Evolutionary conservation across 2,113 vertebrate genomes (phyloP).

Genomic region (Ptyas mucosa): DNA sequence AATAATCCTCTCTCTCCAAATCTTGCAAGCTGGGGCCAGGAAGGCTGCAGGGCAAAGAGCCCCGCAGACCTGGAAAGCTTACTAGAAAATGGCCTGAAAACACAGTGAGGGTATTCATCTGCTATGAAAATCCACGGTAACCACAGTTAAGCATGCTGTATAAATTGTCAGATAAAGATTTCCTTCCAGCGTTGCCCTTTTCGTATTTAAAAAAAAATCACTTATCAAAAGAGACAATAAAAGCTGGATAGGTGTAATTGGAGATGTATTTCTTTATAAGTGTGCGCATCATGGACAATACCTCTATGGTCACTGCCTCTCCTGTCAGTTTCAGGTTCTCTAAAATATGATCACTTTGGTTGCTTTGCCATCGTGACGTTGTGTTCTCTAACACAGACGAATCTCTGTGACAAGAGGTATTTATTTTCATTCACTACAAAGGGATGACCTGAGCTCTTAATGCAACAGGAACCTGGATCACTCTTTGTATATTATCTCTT

Average conservation of each 20-base stretch:
- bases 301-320: not conserved
- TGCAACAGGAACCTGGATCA: not conserved
- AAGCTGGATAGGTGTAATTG: constrained; percentile 56
- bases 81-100: not conserved
- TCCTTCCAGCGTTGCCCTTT: constrained; percentile 58
- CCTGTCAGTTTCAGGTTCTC: constrained; percentile 25
- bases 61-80: not conserved
- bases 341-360: constrained; percentile 10
- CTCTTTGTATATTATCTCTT: not conserved
- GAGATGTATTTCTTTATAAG: constrained; percentile 45
- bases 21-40: not conserved
- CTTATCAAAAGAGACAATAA: constrained; percentile 63
- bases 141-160: constrained; percentile 38
- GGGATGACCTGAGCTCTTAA: not conserved
- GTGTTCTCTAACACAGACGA: not conserved
- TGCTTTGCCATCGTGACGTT: constrained; percentile 2
- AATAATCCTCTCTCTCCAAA: not conserved
- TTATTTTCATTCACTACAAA: not conserved
- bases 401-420: not conserved
- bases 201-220: constrained; percentile 66
- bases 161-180: constrained; percentile 64
- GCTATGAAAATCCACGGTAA: not conserved
- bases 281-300: constrained; percentile 1
- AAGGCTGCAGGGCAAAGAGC: not conserved
- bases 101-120: not conserved